phyloP scores from a whole-genome alignment of 2,888 invertebrate species.

The Incurvaria masculella region DNA sequence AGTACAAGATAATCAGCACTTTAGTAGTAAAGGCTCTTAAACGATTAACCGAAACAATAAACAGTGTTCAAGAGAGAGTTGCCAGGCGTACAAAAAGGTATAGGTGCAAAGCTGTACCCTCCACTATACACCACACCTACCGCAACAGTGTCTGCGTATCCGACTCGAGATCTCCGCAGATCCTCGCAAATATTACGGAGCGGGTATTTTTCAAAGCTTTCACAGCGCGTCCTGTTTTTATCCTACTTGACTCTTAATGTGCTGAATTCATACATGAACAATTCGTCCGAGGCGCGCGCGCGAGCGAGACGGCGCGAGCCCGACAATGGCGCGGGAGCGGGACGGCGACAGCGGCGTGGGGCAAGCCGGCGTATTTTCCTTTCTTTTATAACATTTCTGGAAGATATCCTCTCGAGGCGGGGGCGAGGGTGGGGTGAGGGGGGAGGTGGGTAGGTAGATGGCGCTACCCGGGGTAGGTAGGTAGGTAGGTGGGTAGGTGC shows the following conservation, averaged over 20 bases:
- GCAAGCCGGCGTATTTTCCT: slow-evolving; percentile 21
- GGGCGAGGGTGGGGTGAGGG: background rate
- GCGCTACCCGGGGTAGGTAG: slow-evolving; percentile 10
- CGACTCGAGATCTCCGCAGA: background rate
- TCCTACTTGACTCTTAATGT: slow-evolving; percentile 66
- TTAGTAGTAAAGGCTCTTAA: too few relatives aligned
- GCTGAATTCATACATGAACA: slow-evolving; percentile 72
- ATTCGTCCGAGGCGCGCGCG: slow-evolving; percentile 20
- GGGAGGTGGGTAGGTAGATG: too few relatives aligned
- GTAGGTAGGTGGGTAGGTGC: slow-evolving; percentile 4
- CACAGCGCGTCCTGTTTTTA: slow-evolving; percentile 49
- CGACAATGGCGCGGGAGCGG: slow-evolving; percentile 21
- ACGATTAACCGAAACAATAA: too few relatives aligned
- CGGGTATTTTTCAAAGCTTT: slow-evolving; percentile 48
- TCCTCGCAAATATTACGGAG: slow-evolving; percentile 34
- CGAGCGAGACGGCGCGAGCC: slow-evolving; percentile 23
- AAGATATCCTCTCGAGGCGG: background rate
- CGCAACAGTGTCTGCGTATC: too few relatives aligned
- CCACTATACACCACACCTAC: too few relatives aligned
- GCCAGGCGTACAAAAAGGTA: too few relatives aligned
- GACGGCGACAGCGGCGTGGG: slow-evolving; percentile 13
- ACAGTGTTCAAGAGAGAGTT: too few relatives aligned
- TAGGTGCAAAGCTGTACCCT: too few relatives aligned
- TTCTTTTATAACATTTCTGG: slow-evolving; percentile 36
- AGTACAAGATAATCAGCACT: too few relatives aligned